Evolutionary conservation across 2,113 vertebrate genomes (phyloP), one percentile per base, ranked within the genome.

Genomic region (Heterochromis multidens): DNA sequence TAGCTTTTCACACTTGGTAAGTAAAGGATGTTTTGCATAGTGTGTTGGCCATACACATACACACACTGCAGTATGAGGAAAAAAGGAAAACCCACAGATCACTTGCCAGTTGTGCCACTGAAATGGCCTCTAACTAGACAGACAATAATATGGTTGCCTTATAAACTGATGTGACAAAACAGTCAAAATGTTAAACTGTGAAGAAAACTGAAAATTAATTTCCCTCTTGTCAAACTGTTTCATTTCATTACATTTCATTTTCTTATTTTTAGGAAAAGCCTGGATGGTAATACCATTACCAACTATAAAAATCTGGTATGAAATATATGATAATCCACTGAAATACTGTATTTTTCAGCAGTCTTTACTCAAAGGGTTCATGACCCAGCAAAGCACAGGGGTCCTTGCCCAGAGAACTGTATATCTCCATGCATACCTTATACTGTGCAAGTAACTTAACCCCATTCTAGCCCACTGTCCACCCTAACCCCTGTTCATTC

Each of bases 1-100:
- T 94, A 93, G 87, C 82, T 94, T 91, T 91, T 91, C 91, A 87
- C 83, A 94, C 91, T 93, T 27, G n/a, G 77, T 86, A 91, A 89
- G 92, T 93, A 90, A 87, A 94, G 80, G 82, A 92, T 93, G 91
- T 81, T 83, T 87, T 83, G 85, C 72, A 82, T 87, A 82, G 81
- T 81, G 57, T 37, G 57, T 52, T 86, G 78, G 72, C 52, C 78
- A 61, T 17, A 84, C 77, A 65, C 77, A 86, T 9, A 4, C 61
- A 49, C 49, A 76, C 77, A 76, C 43, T 79, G 58, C 58, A 76
- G 61, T 58, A 33, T 67, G 37, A 31, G 21, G n/a, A n/a, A 5
- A 54, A 82, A 77, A 62, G n/a, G 5, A 57, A 72, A 89, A 59
- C 37, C 59, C 29, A 63, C 21, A 31, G 63, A 62, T 89, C 52